Base-by-base conservation (phyloP, 2,113 vertebrate species). In the Dendrocopos noguchii region DNA sequence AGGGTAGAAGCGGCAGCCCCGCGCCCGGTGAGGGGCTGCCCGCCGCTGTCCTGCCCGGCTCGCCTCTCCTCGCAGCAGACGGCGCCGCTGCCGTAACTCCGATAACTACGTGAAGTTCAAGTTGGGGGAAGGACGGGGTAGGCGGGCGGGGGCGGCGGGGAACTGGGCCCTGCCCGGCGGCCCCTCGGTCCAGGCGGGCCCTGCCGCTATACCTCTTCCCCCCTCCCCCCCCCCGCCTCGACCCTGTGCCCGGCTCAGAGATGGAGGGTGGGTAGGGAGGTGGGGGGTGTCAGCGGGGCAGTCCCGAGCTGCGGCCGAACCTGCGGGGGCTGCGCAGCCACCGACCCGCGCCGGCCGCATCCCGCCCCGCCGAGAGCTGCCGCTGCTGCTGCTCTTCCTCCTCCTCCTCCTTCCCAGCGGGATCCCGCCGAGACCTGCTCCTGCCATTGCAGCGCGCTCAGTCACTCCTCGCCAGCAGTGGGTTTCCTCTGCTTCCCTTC, bases 51-150 rank as follows among this genome's bases (percentile, higher is more conserved):
- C 89, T 87, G 90, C 56, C 50, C 55, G 34, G 22, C 57, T 55
- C 31, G 52, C 66, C 57, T 61, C 66, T 74, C 80, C 52, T 64
- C 53, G n/a, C 72, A 63, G 85, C 76, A 59, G 79, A 67, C 86
- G 92, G 90, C 81, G 89, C 86, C 91, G 90, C 91, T 77, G 91
- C 90, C 75, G 50, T 68, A 96, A 96, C 92, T 95, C 95, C 78
- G 75, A 79, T 85, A 96, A 96, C 93, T 95, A 80, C 73, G 90
- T 84, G 95, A 96, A 95, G 93, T 96, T 95, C 90, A 82, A 80
- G 94, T 94, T 85, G 90, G 90, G 75, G 87, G 76, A 92, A 65
- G 79, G 63, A 44, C 74, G 61, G 57, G 55, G 79, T 56, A 25
- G 72, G 61, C 36, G 66, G 60, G 74, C 27, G 64, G 64, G 60